Base-by-base conservation (phyloP, 2,888 invertebrate species). In the Cataglyphis livida region DNA sequence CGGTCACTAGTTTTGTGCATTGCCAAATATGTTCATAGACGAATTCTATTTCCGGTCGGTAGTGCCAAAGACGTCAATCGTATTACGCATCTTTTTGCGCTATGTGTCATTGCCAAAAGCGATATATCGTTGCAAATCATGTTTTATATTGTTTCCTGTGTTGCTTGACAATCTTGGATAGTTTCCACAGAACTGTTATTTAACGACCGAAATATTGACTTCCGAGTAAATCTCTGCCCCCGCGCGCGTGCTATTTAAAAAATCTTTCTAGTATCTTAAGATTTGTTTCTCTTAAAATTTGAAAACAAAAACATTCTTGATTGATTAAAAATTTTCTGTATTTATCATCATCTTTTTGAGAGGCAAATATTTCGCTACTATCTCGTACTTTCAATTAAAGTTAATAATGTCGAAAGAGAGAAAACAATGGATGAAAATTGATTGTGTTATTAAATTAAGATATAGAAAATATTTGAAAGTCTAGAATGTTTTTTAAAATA, bases 21-120 rank as follows among this genome's bases (percentile, higher is more conserved):
- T 83, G 74, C 61, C 57, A 85, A 79, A 68, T 68, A 61, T 28
- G 44, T 62, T 62, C 21, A n/a, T 28, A 57, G 21, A 74, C 10
- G 18, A 51, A 15, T 7, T 18, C 41, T 38, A 51, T 57, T 83
- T 83, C 44, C 66, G 44, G 25, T 82, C 64, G 38, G 44, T 32
- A 21, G 3, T 68, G 79, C 62, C 66, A 79, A 74, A 44, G 41
- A 61, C 44, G 35, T 78, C 73, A 61, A 59, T 21, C 71, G 6
- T 57, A 75, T 64, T 68, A 70, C 32, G 57, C 12, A 18, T 44
- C 15, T 18, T 57, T 65, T 75, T 65, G 25, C 48, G 18, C 59
- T 15, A 9, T 57, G 28, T 41, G 28, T 65, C 32, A 18, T 21
- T 75, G 75, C 75, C 64, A 81, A 44, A 44, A 64, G n/a, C 15